phyloP scores from a whole-genome alignment of 2,113 vertebrate genomes.

The Gymnarchus niloticus region DNA sequence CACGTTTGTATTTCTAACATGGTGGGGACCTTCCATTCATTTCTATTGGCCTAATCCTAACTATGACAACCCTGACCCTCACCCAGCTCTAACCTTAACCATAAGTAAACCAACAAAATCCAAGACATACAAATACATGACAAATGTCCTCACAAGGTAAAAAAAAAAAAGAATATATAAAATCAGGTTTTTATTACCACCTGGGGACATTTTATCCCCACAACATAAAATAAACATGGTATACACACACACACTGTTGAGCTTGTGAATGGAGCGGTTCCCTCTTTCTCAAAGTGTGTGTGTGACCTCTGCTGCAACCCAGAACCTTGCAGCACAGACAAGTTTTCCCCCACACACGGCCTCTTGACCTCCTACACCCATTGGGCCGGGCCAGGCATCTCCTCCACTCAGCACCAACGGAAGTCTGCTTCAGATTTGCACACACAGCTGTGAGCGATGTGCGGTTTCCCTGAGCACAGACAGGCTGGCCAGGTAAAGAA shows the following conservation, averaged over 20 bases:
- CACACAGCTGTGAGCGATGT: not conserved
- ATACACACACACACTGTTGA: no score
- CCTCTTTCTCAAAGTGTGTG: not conserved
- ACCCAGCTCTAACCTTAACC: no score
- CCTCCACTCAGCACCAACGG: not conserved
- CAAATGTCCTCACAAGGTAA: no score
- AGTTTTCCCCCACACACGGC: not conserved
- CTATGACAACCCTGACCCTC: no score
- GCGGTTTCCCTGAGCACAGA: not conserved
- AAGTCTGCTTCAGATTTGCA: not conserved
- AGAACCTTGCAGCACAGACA: not conserved
- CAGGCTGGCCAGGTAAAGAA: not conserved
- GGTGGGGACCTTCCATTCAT: no score
- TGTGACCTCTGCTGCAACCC: not conserved
- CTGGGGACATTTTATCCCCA: no score
- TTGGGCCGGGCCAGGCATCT: not conserved
- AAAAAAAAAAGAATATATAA: no score
- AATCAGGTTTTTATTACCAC: no score
- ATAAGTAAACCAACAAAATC: no score
- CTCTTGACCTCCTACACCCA: not conserved
- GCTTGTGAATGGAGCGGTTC: not conserved
- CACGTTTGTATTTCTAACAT: no score
- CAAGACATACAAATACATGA: no score
- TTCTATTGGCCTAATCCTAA: no score
- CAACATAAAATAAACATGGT: not conserved